Base-by-base conservation (phyloP, 2,113 vertebrate species). In the Pao palembangensis region DNA sequence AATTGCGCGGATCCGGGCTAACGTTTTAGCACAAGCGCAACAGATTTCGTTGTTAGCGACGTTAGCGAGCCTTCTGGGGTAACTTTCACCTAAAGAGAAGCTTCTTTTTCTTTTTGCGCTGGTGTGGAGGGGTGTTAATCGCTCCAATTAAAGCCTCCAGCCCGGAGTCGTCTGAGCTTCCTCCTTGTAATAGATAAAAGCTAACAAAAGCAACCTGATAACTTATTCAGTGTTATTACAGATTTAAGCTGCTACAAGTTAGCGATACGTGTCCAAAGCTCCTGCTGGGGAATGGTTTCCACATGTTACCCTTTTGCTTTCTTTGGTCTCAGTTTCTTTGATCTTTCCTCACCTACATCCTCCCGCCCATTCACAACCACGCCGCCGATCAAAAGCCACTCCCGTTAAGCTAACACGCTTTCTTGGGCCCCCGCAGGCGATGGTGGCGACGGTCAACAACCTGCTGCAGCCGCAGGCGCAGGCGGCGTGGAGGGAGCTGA, bases 361-460 rank as follows among this genome's bases (percentile, higher is more conserved):
- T 28, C 52, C 71, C 51, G 20, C 69, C 71, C 34, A 8, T 70
- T 57, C 54, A 61, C 53, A 70, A 75, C 74, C 64, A 64, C 60
- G 43, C 38, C 55, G 55, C 63, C 77, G 75, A 71, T 53, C 63
- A 69, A 38, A 46, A 10, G 12, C 62, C 19, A 25, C 23, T 23
- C 72, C 48, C 34, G 57, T 59, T 61, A 44, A 62, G 54, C 17
- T 82, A 63, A 85, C 72, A 54, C n/a, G 2, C 59, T 76, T 53
- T 28, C 78, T 67, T 67, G 21, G n/a, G 7, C 34, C 65, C 25
- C 73, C 49, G 6, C 84, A 99, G 97, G 97, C 96, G 20, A 99
- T 99, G 96, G 95, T 99, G 70, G 96, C 98, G 90, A 98, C 96
- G 0, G 96, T 98, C 78, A 99, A 99, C 88, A 99, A 99, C 83